Evolutionary conservation across 2,888 invertebrate genomes (phyloP).

Genomic region (Lamproptera curius): DNA sequence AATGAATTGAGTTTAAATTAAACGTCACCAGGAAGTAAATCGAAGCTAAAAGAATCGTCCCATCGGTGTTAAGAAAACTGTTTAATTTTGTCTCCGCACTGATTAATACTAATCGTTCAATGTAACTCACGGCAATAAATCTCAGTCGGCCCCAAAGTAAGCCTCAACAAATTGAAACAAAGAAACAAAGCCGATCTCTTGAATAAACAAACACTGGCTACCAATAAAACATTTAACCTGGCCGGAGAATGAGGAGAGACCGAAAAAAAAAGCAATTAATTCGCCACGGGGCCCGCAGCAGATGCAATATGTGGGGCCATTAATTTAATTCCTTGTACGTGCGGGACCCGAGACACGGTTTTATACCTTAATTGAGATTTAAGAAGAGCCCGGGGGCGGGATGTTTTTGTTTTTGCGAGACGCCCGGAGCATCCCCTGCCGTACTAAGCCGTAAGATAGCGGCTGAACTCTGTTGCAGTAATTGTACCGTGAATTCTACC

Average conservation of each 20-base stretch:
- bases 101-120: conserved; percentile 1
- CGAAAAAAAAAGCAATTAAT: conserved; percentile 71
- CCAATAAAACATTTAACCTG: conserved; percentile 73
- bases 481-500: conserved; percentile 11
- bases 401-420: conserved; percentile 51
- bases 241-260: conserved; percentile 42
- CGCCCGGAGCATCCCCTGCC: conserved; percentile 35
- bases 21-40: no score
- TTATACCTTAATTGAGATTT: conserved; percentile 77
- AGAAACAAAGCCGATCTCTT: conserved; percentile 37
- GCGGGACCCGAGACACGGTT: conserved; percentile 69
- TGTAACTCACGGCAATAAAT: conserved; percentile 1
- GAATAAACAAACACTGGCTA: conserved; percentile 53
- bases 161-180: background rate
- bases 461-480: conserved; percentile 18
- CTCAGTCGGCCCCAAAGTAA: background rate
- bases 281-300: conserved; percentile 44
- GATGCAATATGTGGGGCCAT: conserved; percentile 75
- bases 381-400: conserved; percentile 61
- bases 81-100: background rate
- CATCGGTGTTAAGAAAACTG: no score
- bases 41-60: no score
- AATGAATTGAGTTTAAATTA: no score
- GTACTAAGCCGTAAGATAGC: conserved; percentile 29
- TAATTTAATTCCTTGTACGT: conserved; percentile 77